phyloP scores from a whole-genome alignment of 2,888 invertebrate species.

The Thera britannica region DNA sequence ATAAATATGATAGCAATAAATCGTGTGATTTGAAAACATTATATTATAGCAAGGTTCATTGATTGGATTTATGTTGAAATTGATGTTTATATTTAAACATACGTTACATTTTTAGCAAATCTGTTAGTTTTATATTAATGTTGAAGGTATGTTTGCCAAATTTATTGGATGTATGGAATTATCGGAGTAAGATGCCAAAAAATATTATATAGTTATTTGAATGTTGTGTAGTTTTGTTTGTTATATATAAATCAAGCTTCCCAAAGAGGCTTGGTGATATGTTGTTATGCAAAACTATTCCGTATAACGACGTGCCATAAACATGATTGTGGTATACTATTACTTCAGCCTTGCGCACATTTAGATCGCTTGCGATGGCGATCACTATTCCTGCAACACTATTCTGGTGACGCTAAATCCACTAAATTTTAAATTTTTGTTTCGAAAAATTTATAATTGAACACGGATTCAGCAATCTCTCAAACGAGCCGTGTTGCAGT shows the following conservation, averaged over 20 bases:
- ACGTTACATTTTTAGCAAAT: neutral
- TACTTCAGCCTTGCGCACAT: no score
- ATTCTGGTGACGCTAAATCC: no score
- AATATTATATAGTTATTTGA: constrained; percentile 11
- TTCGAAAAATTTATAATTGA: no score
- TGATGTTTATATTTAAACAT: neutral
- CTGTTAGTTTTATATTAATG: neutral
- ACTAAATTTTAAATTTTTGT: no score
- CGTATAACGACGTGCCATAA: neutral
- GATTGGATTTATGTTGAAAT: constrained; percentile 1
- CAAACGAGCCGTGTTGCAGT: no score
- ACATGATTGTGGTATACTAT: neutral
- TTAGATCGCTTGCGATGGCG: no score
- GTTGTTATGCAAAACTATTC: neutral
- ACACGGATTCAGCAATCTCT: no score
- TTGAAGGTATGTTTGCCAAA: neutral
- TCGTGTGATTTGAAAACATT: neutral
- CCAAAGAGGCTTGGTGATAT: neutral
- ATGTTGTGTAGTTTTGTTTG: neutral
- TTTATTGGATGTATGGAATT: neutral
- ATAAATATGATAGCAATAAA: neutral
- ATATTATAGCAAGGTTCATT: neutral
- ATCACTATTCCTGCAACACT: no score
- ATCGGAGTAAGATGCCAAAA: constrained; percentile 27
- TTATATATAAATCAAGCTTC: constrained; percentile 11